phyloP scores from a whole-genome alignment of 1,140 invertebrate genomes.

The Lepidotrigona ventralis region DNA sequence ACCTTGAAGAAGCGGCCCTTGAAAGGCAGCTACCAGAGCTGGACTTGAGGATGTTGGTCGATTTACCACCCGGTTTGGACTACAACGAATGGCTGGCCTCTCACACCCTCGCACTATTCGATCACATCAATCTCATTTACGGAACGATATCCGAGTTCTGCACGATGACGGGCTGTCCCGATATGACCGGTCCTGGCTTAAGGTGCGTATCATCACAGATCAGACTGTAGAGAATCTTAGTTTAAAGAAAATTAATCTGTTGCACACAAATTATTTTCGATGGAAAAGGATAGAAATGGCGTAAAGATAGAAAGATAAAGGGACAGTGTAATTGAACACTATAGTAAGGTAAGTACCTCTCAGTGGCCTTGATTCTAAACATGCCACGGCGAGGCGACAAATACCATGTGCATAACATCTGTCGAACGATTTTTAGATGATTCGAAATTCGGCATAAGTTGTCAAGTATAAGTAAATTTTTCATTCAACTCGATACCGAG shows the following conservation, averaged over 20 bases:
- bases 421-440: not conserved
- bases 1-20: constrained; percentile 95
- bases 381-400: not conserved
- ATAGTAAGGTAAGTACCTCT: not conserved
- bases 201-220: constrained; percentile 79
- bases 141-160: constrained; percentile 99
- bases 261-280: too few species aligned
- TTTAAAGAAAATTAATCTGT: too few species aligned
- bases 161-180: constrained; percentile 94
- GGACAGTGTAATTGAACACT: not conserved
- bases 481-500: too few species aligned
- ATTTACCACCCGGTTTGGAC: constrained; percentile 95
- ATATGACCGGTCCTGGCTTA: constrained; percentile 96
- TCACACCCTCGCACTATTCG: constrained; percentile 98
- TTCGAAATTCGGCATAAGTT: not conserved
- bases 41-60: constrained; percentile 94
- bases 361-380: not conserved
- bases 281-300: not conserved
- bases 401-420: not conserved
- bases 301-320: not conserved
- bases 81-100: constrained; percentile 99
- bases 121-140: constrained; percentile 98
- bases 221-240: too few species aligned
- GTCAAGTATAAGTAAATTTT: not conserved
- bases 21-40: constrained; percentile 95